Conservation (phyloP, 1,140 invertebrate species). For the Xylocopa sonorina region DNA sequence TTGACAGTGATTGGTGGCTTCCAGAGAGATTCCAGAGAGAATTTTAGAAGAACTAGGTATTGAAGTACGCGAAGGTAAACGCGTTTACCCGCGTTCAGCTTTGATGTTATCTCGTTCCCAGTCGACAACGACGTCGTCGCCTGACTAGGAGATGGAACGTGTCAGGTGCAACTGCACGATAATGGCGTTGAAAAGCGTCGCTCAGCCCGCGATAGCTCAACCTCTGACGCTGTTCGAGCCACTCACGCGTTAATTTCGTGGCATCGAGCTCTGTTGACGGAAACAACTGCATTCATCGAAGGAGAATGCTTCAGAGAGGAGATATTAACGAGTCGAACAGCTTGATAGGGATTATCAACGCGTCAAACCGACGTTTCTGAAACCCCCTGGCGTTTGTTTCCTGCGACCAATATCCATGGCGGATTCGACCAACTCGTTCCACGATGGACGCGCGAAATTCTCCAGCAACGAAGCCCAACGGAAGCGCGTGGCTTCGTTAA, state of each 20-base stretch:
- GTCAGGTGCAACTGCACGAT: slow-evolving; percentile 22
- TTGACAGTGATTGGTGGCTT: no score
- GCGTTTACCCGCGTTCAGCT: background rate
- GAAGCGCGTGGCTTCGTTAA: background rate
- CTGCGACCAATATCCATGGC: no score
- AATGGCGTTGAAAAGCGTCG: slow-evolving; percentile 36
- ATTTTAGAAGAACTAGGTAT: no score
- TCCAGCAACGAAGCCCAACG: no score
- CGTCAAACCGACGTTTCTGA: no score
- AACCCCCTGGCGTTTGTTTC: no score
- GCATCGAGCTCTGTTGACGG: background rate
- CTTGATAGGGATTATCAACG: background rate
- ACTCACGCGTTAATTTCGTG: background rate
- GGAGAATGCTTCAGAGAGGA: background rate
- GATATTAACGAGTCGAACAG: background rate
- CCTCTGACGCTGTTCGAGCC: background rate
- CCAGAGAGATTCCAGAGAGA: no score
- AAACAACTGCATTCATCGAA: background rate
- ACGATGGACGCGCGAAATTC: no score
- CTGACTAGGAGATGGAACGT: background rate
- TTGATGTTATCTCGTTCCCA: background rate
- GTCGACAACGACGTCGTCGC: background rate
- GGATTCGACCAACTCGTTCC: no score
- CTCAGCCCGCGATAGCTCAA: background rate
- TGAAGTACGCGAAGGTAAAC: background rate